phyloP scores from a whole-genome alignment of 2,888 invertebrate genomes.

The Dysmachus trigonus region DNA sequence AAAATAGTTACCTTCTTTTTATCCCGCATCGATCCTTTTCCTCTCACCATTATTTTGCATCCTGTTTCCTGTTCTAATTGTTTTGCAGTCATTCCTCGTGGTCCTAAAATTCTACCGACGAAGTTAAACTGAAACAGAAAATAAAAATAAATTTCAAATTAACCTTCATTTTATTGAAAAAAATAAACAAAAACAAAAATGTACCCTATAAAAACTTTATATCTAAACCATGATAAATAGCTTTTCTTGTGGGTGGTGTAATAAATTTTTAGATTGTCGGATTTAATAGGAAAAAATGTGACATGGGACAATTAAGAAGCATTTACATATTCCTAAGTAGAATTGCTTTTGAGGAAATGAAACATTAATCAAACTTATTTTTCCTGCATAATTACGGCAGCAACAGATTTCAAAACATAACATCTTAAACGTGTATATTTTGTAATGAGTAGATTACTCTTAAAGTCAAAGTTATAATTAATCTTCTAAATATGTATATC shows the following conservation, averaged over 20 bases:
- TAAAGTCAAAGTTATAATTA: too few species aligned
- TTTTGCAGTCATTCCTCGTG: conserved; percentile 99
- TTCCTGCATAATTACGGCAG: not conserved
- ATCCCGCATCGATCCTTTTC: conserved; percentile 99
- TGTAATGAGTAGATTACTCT: not conserved
- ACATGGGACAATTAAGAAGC: not conserved
- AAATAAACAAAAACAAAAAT: not conserved
- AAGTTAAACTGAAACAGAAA: conserved; percentile 94
- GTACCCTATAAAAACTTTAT: not conserved
- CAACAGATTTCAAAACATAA: not conserved
- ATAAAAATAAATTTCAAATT: conserved; percentile 52
- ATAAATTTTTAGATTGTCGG: not conserved
- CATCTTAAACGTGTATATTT: not conserved
- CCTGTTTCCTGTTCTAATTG: conserved; percentile 99
- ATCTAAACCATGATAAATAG: not conserved
- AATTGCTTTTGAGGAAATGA: not conserved
- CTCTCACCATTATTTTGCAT: conserved; percentile 99
- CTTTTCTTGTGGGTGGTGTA: not conserved
- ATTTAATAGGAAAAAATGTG: not conserved
- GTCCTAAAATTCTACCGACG: conserved; percentile 98
- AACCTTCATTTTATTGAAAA: not conserved
- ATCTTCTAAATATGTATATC: too few species aligned
- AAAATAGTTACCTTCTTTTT: conserved; percentile 89
- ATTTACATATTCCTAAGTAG: not conserved
- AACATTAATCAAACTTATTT: not conserved